A percentile compares a stretch with the other conserved stretches of the same genome.
Conservation (phyloP, 2,113 vertebrate genomes). For the Theristicus caerulescens region DNA sequence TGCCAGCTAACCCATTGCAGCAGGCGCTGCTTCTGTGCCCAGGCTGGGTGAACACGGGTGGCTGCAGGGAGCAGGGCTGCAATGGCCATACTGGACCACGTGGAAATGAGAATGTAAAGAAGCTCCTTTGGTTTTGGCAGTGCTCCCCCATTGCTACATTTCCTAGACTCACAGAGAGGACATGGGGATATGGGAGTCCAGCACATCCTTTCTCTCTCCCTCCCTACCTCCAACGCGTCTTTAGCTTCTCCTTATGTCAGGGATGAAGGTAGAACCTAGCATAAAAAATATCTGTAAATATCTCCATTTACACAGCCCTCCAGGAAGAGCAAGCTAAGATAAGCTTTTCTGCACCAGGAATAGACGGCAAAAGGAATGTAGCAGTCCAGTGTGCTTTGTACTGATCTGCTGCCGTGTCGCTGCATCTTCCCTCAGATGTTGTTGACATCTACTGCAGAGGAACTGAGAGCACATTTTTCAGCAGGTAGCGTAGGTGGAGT, state of each 20-base stretch:
- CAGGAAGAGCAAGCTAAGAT: neutral
- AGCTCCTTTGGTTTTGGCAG: neutral
- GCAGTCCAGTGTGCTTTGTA: neutral
- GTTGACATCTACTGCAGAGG: neutral
- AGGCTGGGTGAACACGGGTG: neutral
- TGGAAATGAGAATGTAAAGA: neutral
- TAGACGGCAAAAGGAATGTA: neutral
- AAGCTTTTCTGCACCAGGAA: neutral
- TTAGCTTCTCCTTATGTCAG: neutral
- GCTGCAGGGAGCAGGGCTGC: accelerated
- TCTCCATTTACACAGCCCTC: neutral
- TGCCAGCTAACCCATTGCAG: neutral
- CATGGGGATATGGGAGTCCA: neutral
- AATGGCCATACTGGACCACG: accelerated
- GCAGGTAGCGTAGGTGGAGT: neutral
- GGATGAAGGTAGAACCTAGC: neutral
- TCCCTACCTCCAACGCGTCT: neutral
- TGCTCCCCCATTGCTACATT: neutral
- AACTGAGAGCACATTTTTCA: neutral
- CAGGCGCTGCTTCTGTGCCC: neutral
- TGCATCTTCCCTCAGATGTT: neutral
- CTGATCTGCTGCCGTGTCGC: neutral
- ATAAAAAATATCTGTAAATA: neutral
- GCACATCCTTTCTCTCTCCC: neutral
- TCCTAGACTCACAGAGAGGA: neutral